Evolutionary conservation across 2,888 invertebrate species (phyloP).

Genomic region (Callinectes sapidus): DNA sequence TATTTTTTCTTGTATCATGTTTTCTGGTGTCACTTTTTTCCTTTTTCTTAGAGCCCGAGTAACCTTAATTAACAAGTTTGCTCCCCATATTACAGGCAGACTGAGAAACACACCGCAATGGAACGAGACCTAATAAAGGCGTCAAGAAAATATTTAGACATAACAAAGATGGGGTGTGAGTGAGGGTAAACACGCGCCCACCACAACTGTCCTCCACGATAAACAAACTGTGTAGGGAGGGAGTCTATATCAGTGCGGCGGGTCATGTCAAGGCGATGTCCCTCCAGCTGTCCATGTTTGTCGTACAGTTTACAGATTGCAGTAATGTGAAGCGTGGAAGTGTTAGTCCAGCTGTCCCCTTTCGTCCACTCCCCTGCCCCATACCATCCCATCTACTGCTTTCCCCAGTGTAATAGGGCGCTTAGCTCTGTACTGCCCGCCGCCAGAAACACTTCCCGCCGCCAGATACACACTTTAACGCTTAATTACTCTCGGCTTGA

Average conservation of each 20-base stretch:
- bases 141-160: neutral
- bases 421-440: constrained; percentile 10
- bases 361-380: neutral
- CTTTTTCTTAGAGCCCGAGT: neutral
- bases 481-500: constrained; percentile 19
- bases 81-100: neutral
- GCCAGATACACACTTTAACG: constrained; percentile 37
- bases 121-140: neutral
- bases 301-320: constrained; percentile 29
- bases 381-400: neutral
- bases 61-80: neutral
- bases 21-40: neutral
- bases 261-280: neutral
- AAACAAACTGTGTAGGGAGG: neutral
- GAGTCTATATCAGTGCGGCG: neutral
- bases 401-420: neutral
- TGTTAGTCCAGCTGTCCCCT: constrained; percentile 5
- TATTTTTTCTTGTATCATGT: no score
- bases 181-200: neutral
- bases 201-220: neutral
- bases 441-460: constrained; percentile 33
- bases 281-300: constrained; percentile 26
- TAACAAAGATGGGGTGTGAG: neutral
- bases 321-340: neutral
- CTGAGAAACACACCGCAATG: neutral